Evolutionary conservation across 2,888 invertebrate genomes (phyloP), one percentile per base, ranked within the genome.

Genomic region (Ornithoptera priamus): DNA sequence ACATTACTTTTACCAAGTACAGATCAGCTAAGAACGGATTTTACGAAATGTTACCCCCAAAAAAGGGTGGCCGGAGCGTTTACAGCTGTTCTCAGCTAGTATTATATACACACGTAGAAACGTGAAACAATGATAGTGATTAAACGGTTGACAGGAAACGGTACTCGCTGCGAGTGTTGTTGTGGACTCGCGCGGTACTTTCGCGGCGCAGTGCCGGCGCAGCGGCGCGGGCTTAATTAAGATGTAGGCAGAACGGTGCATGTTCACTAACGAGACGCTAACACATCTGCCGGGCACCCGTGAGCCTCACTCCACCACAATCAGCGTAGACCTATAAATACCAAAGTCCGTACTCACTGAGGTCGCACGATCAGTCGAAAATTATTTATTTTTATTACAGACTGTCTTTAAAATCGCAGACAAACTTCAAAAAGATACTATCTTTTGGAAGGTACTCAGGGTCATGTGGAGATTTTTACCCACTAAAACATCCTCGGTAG

Each of bases 191-290:
- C 10, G 20, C 65, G 65, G 62, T 69, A 71, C 17, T 5, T 82
- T 70, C 74, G 61, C 24, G 24, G 62, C 17, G 56, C 80, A 56
- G 69, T 76, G 67, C 75, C 63, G 24, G 46, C 69, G 75, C 30
- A 10, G 74, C 61, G 46, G 24, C 17, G 58, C 65, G 24, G 67
- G 60, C 62, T 89, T 92, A 91, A 92, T 92, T 89, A 92, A 92
- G 91, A 89, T 91, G 91, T 91, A 90, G 88, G 83, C 85, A 85
- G 88, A 87, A 83, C 86, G 81, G 86, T 80, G 82, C 85, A 81
- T 89, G 89, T 89, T 76, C 84, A 78, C 90, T 91, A 91, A 91
- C 91, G 89, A 91, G 90, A 75, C 79, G 80, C 85, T 82, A 85
- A 85, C 89, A 85, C 89, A 86, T 88, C 85, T 85, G 85, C 84